phyloP scores from a whole-genome alignment of 1,140 invertebrate genomes.

The Lepidurus arcticus region DNA sequence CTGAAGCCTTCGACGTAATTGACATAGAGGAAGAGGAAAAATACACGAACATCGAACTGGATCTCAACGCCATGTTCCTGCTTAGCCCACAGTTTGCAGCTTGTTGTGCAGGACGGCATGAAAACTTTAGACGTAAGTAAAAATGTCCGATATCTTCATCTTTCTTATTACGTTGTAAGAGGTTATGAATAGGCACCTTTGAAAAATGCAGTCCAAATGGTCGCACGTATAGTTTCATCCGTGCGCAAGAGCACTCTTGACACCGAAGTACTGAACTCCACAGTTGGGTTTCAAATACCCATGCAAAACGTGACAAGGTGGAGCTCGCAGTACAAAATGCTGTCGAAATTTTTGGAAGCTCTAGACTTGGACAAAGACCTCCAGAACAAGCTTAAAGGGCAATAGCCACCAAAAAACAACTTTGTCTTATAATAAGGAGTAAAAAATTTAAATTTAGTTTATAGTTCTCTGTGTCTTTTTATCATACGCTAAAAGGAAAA shows the following conservation, averaged over 20 bases:
- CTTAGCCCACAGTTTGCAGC: neutral
- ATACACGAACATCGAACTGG: neutral
- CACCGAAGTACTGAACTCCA: neutral
- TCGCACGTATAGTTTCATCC: neutral
- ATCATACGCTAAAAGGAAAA: too few species aligned
- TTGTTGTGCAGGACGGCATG: constrained; percentile 21
- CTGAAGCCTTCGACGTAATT: neutral
- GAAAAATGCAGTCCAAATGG: neutral
- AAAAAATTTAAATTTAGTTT: too few species aligned
- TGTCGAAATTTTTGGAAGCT: neutral
- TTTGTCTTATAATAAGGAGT: too few species aligned
- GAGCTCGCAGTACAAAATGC: constrained; percentile 4
- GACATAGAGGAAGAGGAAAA: neutral
- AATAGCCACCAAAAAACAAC: too few species aligned
- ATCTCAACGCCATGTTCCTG: neutral
- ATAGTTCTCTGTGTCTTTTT: too few species aligned
- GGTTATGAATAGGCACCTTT: neutral
- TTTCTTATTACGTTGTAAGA: neutral
- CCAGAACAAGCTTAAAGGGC: neutral
- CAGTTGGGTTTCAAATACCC: neutral
- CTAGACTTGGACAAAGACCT: neutral
- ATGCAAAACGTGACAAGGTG: neutral
- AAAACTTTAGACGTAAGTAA: constrained; percentile 16
- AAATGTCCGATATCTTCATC: neutral
- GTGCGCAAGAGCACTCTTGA: neutral